Conservation (phyloP, 2,113 vertebrate genomes). For the Elephantulus edwardii region DNA sequence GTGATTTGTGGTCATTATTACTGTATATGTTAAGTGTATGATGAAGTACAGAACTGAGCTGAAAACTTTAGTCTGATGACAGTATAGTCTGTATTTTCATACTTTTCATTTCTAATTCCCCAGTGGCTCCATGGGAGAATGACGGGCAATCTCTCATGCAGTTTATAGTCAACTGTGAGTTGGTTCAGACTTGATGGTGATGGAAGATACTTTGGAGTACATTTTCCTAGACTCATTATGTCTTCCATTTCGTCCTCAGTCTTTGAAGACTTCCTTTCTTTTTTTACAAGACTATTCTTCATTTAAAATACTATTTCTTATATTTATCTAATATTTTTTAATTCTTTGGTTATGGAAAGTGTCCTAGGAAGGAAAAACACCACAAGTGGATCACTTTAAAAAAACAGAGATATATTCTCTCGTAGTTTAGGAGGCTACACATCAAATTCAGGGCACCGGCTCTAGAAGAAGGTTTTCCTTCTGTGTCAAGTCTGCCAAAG, state of each 20-base stretch:
- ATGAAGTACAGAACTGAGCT: not conserved
- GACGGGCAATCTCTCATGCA: too few relatives aligned
- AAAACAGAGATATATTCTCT: too few relatives aligned
- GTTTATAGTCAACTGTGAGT: too few relatives aligned
- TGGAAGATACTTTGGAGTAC: too few relatives aligned
- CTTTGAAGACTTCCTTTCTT: not conserved
- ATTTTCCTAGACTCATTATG: not conserved
- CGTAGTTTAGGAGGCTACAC: too few relatives aligned
- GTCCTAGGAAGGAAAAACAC: too few relatives aligned
- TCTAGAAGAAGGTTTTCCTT: too few relatives aligned
- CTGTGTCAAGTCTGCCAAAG: too few relatives aligned
- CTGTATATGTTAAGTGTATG: not conserved
- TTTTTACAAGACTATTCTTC: not conserved
- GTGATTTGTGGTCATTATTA: not conserved
- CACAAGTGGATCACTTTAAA: too few relatives aligned
- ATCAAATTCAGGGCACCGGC: too few relatives aligned
- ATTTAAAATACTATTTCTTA: not conserved
- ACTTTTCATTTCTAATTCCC: not conserved
- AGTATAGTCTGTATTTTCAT: not conserved
- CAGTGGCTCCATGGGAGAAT: too few relatives aligned
- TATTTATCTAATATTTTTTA: not conserved
- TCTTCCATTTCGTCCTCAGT: not conserved
- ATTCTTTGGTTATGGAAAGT: not conserved
- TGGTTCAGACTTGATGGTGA: too few relatives aligned
- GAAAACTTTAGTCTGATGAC: not conserved